phyloP scores from a whole-genome alignment of 2,797 vertebrate genomes.

The Strix occidentalis region DNA sequence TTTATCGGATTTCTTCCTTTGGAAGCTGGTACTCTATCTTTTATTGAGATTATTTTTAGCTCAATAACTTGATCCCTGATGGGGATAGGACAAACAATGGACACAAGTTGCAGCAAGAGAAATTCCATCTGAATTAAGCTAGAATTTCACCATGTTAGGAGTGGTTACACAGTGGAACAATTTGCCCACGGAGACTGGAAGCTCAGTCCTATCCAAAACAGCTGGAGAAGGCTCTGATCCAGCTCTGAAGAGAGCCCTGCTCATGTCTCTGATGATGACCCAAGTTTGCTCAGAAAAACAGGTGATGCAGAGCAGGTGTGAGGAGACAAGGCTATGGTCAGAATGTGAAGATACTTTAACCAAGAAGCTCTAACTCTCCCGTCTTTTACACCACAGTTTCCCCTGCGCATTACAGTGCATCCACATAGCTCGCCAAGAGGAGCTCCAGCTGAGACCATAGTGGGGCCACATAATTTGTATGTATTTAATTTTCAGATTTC shows the following conservation, averaged over 20 bases:
- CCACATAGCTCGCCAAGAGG: background rate
- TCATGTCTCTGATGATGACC: background rate
- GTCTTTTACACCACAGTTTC: background rate
- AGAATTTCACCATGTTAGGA: background rate
- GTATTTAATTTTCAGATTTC: background rate
- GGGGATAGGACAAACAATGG: background rate
- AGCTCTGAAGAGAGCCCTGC: background rate
- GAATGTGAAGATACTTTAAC: background rate
- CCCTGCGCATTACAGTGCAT: background rate
- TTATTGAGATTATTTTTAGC: constrained; percentile 13
- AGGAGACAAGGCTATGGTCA: background rate
- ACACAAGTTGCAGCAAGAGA: background rate
- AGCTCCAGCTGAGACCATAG: background rate
- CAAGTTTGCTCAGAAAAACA: background rate
- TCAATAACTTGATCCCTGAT: background rate
- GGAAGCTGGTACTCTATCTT: constrained; percentile 44
- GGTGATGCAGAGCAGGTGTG: background rate
- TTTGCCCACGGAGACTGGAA: background rate
- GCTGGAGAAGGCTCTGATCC: background rate
- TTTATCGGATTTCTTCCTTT: constrained; percentile 62
- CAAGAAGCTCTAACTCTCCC: background rate
- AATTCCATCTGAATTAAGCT: background rate
- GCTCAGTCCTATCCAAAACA: background rate
- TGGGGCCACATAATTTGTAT: background rate
- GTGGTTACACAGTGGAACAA: background rate